Conservation (phyloP, 2,113 vertebrate genomes). For the Poeciliopsis retropinna region DNA sequence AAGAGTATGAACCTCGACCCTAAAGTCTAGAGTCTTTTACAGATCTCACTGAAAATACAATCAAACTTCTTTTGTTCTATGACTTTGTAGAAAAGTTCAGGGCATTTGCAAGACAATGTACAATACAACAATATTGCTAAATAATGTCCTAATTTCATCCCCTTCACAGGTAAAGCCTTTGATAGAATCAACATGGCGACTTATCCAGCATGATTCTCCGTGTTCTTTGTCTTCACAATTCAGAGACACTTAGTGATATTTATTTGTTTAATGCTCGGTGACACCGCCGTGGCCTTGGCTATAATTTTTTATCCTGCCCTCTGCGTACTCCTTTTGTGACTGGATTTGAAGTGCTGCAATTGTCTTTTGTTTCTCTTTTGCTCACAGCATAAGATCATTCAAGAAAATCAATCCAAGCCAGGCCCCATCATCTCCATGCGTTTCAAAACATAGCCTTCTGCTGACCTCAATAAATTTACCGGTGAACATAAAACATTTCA, state of each 20-base stretch:
- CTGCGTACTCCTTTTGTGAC: conserved; percentile 58
- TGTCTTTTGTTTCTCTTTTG: conserved; percentile 68
- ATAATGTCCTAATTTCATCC: conserved; percentile 18
- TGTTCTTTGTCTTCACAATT: conserved; percentile 44
- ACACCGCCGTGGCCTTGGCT: conserved; percentile 50
- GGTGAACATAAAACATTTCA: conserved; percentile 70
- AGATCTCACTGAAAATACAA: not conserved
- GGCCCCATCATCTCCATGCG: conserved; percentile 38
- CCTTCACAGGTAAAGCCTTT: conserved; percentile 2
- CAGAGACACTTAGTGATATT: conserved; percentile 47
- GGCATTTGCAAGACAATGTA: no score
- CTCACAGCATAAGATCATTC: conserved; percentile 70
- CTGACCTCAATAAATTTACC: conserved; percentile 81
- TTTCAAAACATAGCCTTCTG: conserved; percentile 70
- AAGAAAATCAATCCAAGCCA: conserved; percentile 74
- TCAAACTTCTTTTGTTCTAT: no score
- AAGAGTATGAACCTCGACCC: not conserved
- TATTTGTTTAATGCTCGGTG: conserved; percentile 61
- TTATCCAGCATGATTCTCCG: conserved; percentile 21
- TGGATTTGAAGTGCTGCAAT: conserved; percentile 62
- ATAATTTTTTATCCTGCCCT: conserved; percentile 51
- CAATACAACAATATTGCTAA: conserved; percentile 6
- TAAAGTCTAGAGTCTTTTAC: no score
- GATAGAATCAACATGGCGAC: conserved; percentile 23
- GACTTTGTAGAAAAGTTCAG: no score